Evolutionary conservation across 1,140 invertebrate genomes (phyloP), one percentile per base, ranked within the genome.

Genomic region (Chironomus striatipennis): DNA sequence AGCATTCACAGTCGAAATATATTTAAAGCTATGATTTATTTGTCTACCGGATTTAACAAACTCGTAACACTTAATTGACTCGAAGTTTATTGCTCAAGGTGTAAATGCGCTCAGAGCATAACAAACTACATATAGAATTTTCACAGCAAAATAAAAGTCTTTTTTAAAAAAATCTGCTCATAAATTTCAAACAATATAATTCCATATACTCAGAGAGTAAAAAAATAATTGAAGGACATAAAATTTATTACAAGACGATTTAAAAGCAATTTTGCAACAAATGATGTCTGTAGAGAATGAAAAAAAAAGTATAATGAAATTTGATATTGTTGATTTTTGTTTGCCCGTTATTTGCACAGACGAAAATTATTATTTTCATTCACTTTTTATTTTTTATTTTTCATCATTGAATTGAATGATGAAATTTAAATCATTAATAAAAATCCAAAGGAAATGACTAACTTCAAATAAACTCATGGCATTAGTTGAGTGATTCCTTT

Each of bases 151-250:
- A 57, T 12, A 57, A 57, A 57, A 57, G 24, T 15, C 10, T 57
- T 57, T 5, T 57, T 57, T n/a, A n/a, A n/a, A n/a, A 34, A 34
- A 34, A 34, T 57, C n/a, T 57, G 15, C 47, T 57, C 47, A 57
- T 57, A 57, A 57, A 57, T n/a, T 57, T 57, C n/a, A 57, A 57
- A n/a, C 12, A 57, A 57, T 57, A n/a, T 57, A 15, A n/a, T 57
- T 57, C n/a, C n/a, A 57, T 57, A 57, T 34, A 34, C 24, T 34
- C 24, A 34, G 24, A 34, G 24, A 57, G 43, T 1, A 47, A 15
- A 57, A 57, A n/a, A 5, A 5, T 57, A 57, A 57, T 57, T 57
- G 47, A 57, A 57, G 47, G 47, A 57, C 47, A 57, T 57, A 57
- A 57, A 57, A n/a, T 34, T 34, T 57, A 57, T 57, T 57, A 57